phyloP scores from a whole-genome alignment of 2,888 invertebrate genomes.

The Xylophagus ater region DNA sequence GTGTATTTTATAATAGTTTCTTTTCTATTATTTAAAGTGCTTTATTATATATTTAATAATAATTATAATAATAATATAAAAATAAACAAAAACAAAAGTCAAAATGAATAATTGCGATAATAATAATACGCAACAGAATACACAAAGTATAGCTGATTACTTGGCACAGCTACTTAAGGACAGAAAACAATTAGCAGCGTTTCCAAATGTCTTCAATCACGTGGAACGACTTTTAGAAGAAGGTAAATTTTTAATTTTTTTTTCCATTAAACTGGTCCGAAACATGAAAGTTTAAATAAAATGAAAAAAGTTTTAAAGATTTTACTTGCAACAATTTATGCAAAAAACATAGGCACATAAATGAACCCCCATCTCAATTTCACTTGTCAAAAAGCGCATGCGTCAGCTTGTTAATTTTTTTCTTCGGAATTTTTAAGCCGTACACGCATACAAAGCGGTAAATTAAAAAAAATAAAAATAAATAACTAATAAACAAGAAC shows the following conservation, averaged over 20 bases:
- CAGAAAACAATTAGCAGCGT: conserved; percentile 98
- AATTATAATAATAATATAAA: too few species aligned
- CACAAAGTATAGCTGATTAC: conserved; percentile 98
- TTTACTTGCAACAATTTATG: too few species aligned
- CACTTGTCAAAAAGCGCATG: conserved; percentile 17
- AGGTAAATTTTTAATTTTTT: conserved; percentile 73
- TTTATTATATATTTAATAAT: too few species aligned
- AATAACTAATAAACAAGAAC: too few species aligned
- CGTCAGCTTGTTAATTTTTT: conserved; percentile 3
- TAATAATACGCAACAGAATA: conserved; percentile 49
- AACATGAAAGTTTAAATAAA: not conserved
- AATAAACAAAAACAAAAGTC: conserved; percentile 15
- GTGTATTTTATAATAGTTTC: too few species aligned
- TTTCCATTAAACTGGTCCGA: too few species aligned
- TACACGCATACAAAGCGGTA: too few species aligned
- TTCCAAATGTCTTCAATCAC: conserved; percentile 99
- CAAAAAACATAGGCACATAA: too few species aligned
- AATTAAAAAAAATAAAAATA: not conserved
- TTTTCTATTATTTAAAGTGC: too few species aligned
- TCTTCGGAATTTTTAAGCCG: too few species aligned
- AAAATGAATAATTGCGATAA: conserved; percentile 40
- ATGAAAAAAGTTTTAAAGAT: conserved; percentile 7
- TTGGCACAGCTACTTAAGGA: conserved; percentile 99
- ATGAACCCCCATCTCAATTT: conserved; percentile 18
- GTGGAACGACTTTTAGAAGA: conserved; percentile 98